These are phyloP conservation scores for Lophius piscatorius DNA, from an alignment of 2,113 vertebrate genomes.

Conservation along the genomic window DNA sequence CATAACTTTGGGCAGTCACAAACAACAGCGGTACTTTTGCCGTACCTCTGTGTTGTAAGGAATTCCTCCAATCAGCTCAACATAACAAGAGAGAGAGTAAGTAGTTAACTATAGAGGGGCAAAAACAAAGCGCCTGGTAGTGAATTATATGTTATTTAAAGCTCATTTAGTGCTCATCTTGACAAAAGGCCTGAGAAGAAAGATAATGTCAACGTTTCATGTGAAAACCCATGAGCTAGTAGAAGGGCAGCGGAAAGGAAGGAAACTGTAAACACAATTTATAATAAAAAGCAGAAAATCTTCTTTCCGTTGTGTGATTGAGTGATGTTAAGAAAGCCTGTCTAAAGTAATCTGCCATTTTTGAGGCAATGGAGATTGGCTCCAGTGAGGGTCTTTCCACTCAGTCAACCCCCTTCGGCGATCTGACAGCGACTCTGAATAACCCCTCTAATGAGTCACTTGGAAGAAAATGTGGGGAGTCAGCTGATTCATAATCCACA, in stretches of 20 bases:
- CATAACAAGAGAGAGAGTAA: constrained; percentile 34
- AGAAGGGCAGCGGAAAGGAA: not conserved
- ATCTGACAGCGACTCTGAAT: constrained; percentile 62
- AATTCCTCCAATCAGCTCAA: constrained; percentile 41
- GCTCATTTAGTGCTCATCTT: constrained; percentile 3
- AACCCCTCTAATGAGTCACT: constrained; percentile 77
- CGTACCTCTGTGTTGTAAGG: constrained; percentile 4
- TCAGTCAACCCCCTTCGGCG: constrained; percentile 42
- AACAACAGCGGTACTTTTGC: constrained; percentile 34
- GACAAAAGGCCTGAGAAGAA: constrained; percentile 17
- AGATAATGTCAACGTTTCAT: not conserved
- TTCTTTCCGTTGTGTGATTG: constrained; percentile 43
- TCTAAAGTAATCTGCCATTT: constrained; percentile 55
- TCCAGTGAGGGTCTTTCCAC: constrained; percentile 58
- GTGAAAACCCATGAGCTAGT: not conserved
- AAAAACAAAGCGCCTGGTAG: constrained; percentile 32
- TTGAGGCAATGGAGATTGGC: constrained; percentile 46
- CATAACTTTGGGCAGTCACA: constrained; percentile 20
- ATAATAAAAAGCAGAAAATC: constrained; percentile 13
- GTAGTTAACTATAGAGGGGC: constrained; percentile 2
- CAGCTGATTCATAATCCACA: constrained; percentile 80
- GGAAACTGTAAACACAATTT: constrained; percentile 19
- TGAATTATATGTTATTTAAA: constrained; percentile 15
- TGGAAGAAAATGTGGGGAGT: constrained; percentile 77
- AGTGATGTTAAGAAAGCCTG: constrained; percentile 44